These are phyloP conservation scores for Dipodomys stephensi DNA, from an alignment of 2,113 vertebrate genomes.

Conservation along the genomic window DNA sequence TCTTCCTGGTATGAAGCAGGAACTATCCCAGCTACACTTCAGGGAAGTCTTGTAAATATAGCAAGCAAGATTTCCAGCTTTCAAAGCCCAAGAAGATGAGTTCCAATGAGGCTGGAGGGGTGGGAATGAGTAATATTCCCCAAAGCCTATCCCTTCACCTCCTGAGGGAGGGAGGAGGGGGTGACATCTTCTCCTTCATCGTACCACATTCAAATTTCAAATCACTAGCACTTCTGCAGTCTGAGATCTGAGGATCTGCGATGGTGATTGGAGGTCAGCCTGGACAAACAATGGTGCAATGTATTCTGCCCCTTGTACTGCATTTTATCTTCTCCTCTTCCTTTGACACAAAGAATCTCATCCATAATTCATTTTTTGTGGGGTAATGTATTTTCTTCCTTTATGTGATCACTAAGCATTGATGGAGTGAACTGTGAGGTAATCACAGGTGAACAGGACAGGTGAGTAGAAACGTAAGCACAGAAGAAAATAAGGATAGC, in stretches of 20 bases:
- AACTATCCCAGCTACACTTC: not conserved
- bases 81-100: slow-evolving; percentile 12
- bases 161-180: not conserved
- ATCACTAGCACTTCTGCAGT: not conserved
- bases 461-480: no score
- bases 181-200: not conserved
- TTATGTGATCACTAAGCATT: not conserved
- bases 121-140: not conserved
- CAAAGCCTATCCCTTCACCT: not conserved
- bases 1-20: not conserved
- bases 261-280: no score
- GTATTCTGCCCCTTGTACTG: not conserved
- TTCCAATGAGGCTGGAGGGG: not conserved
- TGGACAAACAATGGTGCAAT: not conserved
- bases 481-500: not conserved
- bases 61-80: not conserved
- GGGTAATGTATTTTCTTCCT: not conserved
- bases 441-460: not conserved
- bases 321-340: not conserved
- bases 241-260: no score
- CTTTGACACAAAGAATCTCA: slow-evolving; percentile 27
- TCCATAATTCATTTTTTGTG: slow-evolving; percentile 1
- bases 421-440: not conserved
- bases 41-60: not conserved
- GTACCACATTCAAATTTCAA: not conserved